Evolutionary conservation across 2,888 invertebrate species (phyloP), one percentile per base, ranked within the genome.

Genomic region (Oeneis ivallda): DNA sequence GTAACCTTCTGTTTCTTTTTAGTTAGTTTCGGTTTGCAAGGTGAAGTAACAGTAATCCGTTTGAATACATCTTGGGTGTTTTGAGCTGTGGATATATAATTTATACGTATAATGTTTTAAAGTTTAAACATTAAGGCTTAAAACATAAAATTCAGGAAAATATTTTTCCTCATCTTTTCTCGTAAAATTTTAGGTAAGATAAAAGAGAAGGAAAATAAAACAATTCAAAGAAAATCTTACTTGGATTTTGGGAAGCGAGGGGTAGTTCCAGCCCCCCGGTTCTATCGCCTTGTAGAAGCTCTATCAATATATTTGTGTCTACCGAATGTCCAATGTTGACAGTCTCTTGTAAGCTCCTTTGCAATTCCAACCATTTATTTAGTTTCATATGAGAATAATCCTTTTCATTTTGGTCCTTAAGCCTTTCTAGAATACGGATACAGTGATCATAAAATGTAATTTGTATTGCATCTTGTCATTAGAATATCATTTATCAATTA

Each of bases 231-330:
- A 52, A 41, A n/a, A 53, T 75, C 83, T 82, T 78, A 92, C 92
- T 78, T 69, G 83, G 82, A 66, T 83, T 82, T 78, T 91, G 92
- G 1, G 86, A 85, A 49, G 84, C 76, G 10, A 80, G 71, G 0
- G 91, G 86, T 9, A 62, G 34, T 59, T 93, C 89, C 68, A 87
- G 93, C 68, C 92, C 79, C 74, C 90, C 93, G 0, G 86, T 84
- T 71, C 93, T 93, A 39, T 92, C 87, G 62, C 84, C 88, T 69
- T 92, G 87, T 26, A 94, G 76, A 26, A 93, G 73, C 17, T 87
- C 82, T 6, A 86, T 79, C 15, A 93, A 77, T 54, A 92, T 81
- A 71, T 90, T 82, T 1, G 89, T 81, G 68, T 91, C 86, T 50
- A 71, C 80, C 0, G 94, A 93, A 79, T 93, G 92, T 1, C 82